Percentiles rank a stretch among this genome's conserved stretches.
Evolutionary conservation across 2,797 vertebrate species (phyloP).

Genomic region (Chelidonichthys spinosus): DNA sequence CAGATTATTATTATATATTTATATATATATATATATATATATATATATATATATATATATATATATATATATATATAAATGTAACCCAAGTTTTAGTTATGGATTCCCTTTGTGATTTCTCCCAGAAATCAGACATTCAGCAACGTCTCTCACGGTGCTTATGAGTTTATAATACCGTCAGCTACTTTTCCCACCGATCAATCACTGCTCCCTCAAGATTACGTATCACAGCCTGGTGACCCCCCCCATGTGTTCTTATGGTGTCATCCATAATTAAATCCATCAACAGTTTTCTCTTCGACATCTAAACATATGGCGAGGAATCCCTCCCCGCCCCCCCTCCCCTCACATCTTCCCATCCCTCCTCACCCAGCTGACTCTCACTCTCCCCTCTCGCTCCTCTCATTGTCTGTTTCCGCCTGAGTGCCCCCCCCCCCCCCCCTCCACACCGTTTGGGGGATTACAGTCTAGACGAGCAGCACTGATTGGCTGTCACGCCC

Average conservation of each 20-base stretch:
- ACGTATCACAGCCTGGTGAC: conserved; percentile 63
- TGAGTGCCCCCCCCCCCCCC: conserved; percentile 54
- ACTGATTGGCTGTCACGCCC: conserved; percentile 76
- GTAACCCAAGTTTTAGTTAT: background rate
- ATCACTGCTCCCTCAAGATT: conserved; percentile 57
- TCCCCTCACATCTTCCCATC: conserved; percentile 19
- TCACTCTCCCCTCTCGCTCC: conserved; percentile 51
- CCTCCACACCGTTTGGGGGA: conserved; percentile 62
- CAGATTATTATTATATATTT: background rate
- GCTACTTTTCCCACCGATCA: conserved; percentile 66
- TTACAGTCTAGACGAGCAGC: conserved; percentile 75
- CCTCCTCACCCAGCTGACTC: conserved; percentile 70
- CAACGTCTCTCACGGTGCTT: conserved; percentile 55
- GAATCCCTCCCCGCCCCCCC: conserved; percentile 4
- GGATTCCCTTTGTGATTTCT: conserved; percentile 33
- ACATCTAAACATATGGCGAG: conserved; percentile 82
- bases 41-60: background rate
- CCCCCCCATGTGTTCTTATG: conserved; percentile 62
- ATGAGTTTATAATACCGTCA: conserved; percentile 43
- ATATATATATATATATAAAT: background rate
- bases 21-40: background rate
- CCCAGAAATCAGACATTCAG: conserved; percentile 14
- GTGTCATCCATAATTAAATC: conserved; percentile 80
- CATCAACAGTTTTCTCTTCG: conserved; percentile 75
- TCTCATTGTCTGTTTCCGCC: conserved; percentile 78